Percentiles rank a stretch among this genome's conserved stretches.
Conservation (phyloP, 2,888 invertebrate species). For the Gymnosoma rotundatum region DNA sequence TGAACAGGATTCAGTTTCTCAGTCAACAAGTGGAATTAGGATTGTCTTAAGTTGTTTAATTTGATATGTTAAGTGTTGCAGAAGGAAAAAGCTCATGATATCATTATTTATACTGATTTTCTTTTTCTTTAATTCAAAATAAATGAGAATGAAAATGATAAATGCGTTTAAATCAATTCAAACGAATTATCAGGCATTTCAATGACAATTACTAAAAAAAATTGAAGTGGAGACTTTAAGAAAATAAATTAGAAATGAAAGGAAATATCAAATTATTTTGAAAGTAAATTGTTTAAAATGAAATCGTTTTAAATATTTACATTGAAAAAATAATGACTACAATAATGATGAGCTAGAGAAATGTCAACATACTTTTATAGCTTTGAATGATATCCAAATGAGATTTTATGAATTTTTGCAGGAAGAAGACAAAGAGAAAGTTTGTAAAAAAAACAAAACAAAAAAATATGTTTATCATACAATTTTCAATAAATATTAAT, state of each 20-base stretch:
- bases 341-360: background rate
- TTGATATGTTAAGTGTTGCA: slow-evolving; percentile 67
- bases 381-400: no score
- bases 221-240: slow-evolving; percentile 10
- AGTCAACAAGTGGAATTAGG: slow-evolving; percentile 62
- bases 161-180: slow-evolving; percentile 51
- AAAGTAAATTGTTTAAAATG: slow-evolving; percentile 10
- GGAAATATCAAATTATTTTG: slow-evolving; percentile 4
- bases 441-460: no score
- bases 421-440: no score
- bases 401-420: no score
- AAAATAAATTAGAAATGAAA: slow-evolving; percentile 35
- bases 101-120: slow-evolving; percentile 55
- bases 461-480: no score
- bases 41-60: slow-evolving; percentile 68
- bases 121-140: slow-evolving; percentile 8
- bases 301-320: slow-evolving; percentile 43
- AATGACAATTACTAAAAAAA: slow-evolving; percentile 27
- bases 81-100: slow-evolving; percentile 53
- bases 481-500: no score
- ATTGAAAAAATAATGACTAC: slow-evolving; percentile 12
- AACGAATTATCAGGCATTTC: slow-evolving; percentile 49
- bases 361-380: background rate
- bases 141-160: slow-evolving; percentile 57
- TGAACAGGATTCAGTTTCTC: slow-evolving; percentile 47